Conservation (phyloP, 1,140 invertebrate genomes). For the Oncopodura yosiiana region DNA sequence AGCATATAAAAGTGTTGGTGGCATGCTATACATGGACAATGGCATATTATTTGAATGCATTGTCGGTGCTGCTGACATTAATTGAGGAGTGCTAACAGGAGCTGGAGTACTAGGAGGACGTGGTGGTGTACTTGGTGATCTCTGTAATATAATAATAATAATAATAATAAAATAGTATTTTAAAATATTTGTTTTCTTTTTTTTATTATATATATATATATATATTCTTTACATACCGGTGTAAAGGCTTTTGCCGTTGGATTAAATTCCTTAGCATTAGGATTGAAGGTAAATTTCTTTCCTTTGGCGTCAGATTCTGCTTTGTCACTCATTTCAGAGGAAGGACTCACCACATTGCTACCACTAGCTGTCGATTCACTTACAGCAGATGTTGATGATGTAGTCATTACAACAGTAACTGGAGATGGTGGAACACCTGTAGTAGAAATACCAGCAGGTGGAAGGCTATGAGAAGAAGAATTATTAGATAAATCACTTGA, state of each 20-base stretch:
- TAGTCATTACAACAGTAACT: slow-evolving; percentile 8
- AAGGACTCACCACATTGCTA: slow-evolving; percentile 23
- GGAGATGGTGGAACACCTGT: slow-evolving; percentile 8
- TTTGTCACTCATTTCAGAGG: slow-evolving; percentile 16
- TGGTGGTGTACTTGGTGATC: slow-evolving; percentile 34
- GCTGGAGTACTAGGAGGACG: slow-evolving; percentile 33
- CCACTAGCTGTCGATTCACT: slow-evolving; percentile 7
- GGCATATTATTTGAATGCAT: slow-evolving; percentile 16
- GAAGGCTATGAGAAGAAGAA: too few species aligned
- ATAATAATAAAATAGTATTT: too few species aligned
- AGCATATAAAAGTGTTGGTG: slow-evolving; percentile 1
- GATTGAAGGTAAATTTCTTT: slow-evolving; percentile 72
- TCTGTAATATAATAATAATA: slow-evolving; percentile 18
- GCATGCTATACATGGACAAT: neutral
- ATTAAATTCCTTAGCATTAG: slow-evolving; percentile 83
- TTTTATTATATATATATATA: neutral
- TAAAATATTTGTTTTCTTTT: too few species aligned
- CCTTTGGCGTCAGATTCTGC: slow-evolving; percentile 51
- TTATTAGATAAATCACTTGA: too few species aligned
- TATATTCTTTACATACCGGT: slow-evolving; percentile 59
- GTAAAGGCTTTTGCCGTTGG: slow-evolving; percentile 75
- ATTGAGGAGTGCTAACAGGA: slow-evolving; percentile 16
- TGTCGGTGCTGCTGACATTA: slow-evolving; percentile 18
- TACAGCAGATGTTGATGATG: slow-evolving; percentile 15
- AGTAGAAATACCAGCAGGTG: slow-evolving; percentile 12